phyloP scores from a whole-genome alignment of 2,888 invertebrate species.

The Machimus rusticus region DNA sequence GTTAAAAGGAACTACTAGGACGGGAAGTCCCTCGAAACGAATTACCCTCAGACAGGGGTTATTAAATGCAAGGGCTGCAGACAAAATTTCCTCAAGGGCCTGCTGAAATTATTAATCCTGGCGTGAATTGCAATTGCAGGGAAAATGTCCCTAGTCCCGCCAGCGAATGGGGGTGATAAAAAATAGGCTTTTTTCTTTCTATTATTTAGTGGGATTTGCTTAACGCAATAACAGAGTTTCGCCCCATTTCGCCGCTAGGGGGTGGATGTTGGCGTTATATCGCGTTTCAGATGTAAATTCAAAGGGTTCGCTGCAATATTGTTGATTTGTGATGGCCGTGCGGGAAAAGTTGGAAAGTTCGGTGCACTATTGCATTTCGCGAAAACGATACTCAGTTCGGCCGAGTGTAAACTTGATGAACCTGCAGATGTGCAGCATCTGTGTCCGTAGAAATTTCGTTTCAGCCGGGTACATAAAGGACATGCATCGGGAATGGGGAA shows the following conservation, averaged over 20 bases:
- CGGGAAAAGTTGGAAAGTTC: not conserved
- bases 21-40: not conserved
- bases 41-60: not conserved
- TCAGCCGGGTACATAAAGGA: not conserved
- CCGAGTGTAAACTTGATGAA: not conserved
- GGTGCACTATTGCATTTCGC: not conserved
- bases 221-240: not conserved
- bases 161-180: not conserved
- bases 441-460: not conserved
- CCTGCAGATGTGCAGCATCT: not conserved
- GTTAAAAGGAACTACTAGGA: not conserved
- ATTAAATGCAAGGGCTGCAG: not conserved
- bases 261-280: not conserved
- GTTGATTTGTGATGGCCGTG: not conserved
- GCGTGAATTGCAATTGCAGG: not conserved
- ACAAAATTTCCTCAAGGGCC: not conserved
- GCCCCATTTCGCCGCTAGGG: not conserved
- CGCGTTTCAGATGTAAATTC: not conserved
- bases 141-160: not conserved
- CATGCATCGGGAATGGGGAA: not conserved
- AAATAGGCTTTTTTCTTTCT: not conserved
- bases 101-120: not conserved
- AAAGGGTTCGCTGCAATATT: not conserved
- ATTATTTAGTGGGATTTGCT: not conserved
- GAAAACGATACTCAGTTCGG: not conserved